Base-by-base conservation (phyloP, 2,113 vertebrate species). In the Tupaia tana region DNA sequence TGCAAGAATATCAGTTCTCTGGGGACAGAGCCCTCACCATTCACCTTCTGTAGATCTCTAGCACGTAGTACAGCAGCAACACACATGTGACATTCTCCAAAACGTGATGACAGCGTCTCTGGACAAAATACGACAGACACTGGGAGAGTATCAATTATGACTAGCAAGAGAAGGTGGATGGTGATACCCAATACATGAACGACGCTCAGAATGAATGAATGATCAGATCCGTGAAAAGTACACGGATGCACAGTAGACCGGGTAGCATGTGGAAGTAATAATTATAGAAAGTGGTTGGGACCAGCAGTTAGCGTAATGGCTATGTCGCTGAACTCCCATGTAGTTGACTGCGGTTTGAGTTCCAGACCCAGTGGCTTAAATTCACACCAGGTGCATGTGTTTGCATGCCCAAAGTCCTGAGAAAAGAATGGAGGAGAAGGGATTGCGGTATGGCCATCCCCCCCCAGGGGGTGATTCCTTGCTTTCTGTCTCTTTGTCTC, bases 111-210 rank as follows among this genome's bases (percentile, higher is more conserved):
- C 66, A 66, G 14, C 6, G 24, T 63, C 24, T 27, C 64, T 56
- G 7, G 34, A 31, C 10, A 69, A 93, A 87, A 22, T 69, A 59
- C 15, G 75, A 27, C 24, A 69, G 71, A 56, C 18, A 3, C 27
- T 5, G 0, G 6, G 16, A 18, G 9, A 75, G 27, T 5, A 2
- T 54, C 14, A 74, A 70, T 66, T 22, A 15, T 10, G 13, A 7
- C 79, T 13, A 6, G 59, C 18, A 61, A 86, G 59, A 31, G 64
- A 56, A 74, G 14, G 18, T 10, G 9, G 58, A 9, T 2, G 27
- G 14, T 0, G 0, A 43, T 9, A 7, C 70, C 66, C 27, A 75
- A 8, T 31, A 54, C 6, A 1, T 0, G 16, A 56, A 61, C 67
- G 13, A 29, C 24, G 2, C 52, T 69, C 27, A 9, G 19, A 77